These are phyloP conservation scores for Cyprinus carpio DNA, from an alignment of 2,113 vertebrate species.

Conservation along the genomic window DNA sequence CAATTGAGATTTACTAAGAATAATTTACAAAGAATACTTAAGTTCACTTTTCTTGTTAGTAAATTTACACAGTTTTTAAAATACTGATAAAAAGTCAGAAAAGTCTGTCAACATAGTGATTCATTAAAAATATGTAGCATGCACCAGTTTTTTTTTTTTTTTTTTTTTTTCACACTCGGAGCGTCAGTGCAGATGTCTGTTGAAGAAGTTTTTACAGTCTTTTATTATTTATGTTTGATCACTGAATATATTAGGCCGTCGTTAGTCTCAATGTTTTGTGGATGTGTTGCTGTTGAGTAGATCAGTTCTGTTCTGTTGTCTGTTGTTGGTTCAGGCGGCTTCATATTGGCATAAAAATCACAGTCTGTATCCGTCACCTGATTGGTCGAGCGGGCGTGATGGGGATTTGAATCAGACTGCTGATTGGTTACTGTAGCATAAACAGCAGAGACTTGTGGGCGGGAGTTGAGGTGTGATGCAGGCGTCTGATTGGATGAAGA, in stretches of 20 bases:
- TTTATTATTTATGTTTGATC: too few relatives aligned
- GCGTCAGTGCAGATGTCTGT: too few relatives aligned
- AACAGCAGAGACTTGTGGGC: not conserved
- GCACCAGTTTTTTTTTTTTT: too few relatives aligned
- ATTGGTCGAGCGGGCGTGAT: not conserved
- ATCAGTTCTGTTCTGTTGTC: not conserved
- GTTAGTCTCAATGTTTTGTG: not conserved
- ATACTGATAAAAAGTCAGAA: too few relatives aligned
- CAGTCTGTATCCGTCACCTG: not conserved
- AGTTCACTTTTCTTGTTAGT: too few relatives aligned
- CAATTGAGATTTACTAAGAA: too few relatives aligned
- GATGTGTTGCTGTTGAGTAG: not conserved
- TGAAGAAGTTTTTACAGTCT: too few relatives aligned
- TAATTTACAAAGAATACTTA: too few relatives aligned
- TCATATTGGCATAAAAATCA: not conserved
- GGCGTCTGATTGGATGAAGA: not conserved
- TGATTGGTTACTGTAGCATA: constrained; percentile 4
- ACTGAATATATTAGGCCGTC: not conserved
- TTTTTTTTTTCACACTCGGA: too few relatives aligned
- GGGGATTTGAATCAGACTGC: not conserved
- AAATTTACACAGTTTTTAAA: too few relatives aligned
- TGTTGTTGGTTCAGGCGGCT: not conserved
- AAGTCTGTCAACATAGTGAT: too few relatives aligned
- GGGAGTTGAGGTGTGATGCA: not conserved
- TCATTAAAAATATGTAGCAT: too few relatives aligned